Percentiles rank a stretch among this genome's conserved stretches.
Evolutionary conservation across 1,140 invertebrate species (phyloP).

Genomic region (Zaprionus tsacasi): DNA sequence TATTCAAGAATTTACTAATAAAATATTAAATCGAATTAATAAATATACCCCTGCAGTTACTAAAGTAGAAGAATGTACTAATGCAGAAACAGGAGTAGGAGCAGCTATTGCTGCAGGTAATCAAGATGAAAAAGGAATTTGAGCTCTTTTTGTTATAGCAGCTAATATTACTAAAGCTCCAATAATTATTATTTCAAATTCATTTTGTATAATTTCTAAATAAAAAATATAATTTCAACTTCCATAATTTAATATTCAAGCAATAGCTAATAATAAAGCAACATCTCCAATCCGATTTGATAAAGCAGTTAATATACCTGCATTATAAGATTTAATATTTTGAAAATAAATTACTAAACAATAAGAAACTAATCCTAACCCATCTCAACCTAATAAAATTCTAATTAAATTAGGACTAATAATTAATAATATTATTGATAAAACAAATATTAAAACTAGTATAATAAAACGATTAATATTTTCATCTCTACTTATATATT

Average conservation of each 20-base stretch:
- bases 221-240: constrained; percentile 85
- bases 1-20: too few relatives aligned
- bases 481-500: constrained; percentile 85
- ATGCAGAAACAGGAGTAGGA: too few relatives aligned
- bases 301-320: constrained; percentile 87
- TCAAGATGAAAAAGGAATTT: constrained; percentile 89
- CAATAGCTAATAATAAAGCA: constrained; percentile 86
- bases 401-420: constrained; percentile 88
- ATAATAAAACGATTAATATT: constrained; percentile 85
- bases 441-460: constrained; percentile 87
- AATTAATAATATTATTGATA: constrained; percentile 89
- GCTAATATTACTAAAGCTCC: constrained; percentile 85
- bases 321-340: constrained; percentile 86
- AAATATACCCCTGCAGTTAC: too few relatives aligned
- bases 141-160: constrained; percentile 89
- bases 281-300: constrained; percentile 88
- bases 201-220: constrained; percentile 84
- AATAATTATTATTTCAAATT: constrained; percentile 84
- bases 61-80: too few relatives aligned
- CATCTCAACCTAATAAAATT: constrained; percentile 89
- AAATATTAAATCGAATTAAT: too few relatives aligned
- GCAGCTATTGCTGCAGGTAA: constrained; percentile 62
- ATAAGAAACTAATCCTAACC: constrained; percentile 88
- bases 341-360: constrained; percentile 88
- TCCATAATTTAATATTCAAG: constrained; percentile 86